Conservation (phyloP, 1,140 invertebrate genomes). For the Trichoplusia ni region DNA sequence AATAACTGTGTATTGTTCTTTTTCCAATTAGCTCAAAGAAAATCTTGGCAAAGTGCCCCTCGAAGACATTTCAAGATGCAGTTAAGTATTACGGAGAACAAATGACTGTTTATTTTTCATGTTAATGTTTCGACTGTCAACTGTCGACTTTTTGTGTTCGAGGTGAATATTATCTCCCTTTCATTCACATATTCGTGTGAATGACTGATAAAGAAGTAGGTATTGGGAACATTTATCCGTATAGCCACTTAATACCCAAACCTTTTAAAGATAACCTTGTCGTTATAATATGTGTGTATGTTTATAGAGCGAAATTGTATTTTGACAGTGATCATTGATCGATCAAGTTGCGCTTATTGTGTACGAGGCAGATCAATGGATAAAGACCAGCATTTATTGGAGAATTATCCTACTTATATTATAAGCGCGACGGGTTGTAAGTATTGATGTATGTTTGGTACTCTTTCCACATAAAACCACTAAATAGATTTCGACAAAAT, state of each 20-base stretch:
- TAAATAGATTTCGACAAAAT: too few species aligned
- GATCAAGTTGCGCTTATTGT: background rate
- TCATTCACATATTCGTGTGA: too few species aligned
- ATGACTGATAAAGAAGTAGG: background rate
- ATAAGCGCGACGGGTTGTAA: too few species aligned
- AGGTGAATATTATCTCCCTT: background rate
- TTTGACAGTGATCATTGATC: conserved; percentile 27
- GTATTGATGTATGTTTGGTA: too few species aligned
- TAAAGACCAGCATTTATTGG: background rate
- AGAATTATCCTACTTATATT: background rate
- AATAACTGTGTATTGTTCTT: conserved; percentile 21
- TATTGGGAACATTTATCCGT: conserved; percentile 1
- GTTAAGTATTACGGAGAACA: background rate
- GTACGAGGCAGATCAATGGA: background rate
- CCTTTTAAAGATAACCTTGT: conserved; percentile 15
- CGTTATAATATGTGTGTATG: conserved; percentile 4
- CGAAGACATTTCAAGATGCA: background rate
- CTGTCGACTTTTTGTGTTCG: background rate
- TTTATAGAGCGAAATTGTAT: conserved; percentile 10
- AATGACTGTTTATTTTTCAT: background rate
- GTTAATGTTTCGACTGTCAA: background rate
- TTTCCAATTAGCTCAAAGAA: conserved; percentile 1
- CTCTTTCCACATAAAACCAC: too few species aligned
- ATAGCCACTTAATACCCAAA: background rate
- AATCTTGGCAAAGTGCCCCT: conserved; percentile 23